Evolutionary conservation across 2,888 invertebrate species (phyloP).

Genomic region (Mactromeris polynyma): DNA sequence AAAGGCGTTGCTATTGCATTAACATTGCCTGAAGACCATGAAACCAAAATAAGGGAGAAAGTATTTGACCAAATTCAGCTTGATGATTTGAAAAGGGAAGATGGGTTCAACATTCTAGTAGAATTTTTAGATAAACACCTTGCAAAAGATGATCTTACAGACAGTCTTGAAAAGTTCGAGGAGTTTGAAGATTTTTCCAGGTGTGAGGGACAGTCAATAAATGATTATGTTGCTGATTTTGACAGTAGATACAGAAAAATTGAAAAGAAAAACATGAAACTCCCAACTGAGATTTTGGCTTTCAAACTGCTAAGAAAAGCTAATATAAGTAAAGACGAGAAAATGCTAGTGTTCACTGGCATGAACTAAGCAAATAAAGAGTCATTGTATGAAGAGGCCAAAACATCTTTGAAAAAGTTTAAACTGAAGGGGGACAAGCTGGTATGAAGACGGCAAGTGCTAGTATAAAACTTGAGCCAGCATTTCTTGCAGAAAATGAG

Average conservation of each 20-base stretch:
- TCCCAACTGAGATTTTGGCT: slow-evolving; percentile 68
- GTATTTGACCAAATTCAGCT: slow-evolving; percentile 60
- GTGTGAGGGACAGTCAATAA: slow-evolving; percentile 54
- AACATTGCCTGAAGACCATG: slow-evolving; percentile 47
- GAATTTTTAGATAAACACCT: slow-evolving; percentile 67
- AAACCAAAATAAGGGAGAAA: no score
- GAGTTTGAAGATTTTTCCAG: slow-evolving; percentile 63
- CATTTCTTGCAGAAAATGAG: slow-evolving; percentile 55
- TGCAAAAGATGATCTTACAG: slow-evolving; percentile 69
- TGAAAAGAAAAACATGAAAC: slow-evolving; percentile 66
- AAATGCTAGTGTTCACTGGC: slow-evolving; percentile 57
- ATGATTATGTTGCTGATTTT: slow-evolving; percentile 62
- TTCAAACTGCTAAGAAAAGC: slow-evolving; percentile 59
- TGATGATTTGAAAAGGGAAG: slow-evolving; percentile 63
- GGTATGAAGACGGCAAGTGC: background rate
- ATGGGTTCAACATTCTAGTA: slow-evolving; percentile 55
- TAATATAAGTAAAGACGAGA: slow-evolving; percentile 63
- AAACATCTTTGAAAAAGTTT: slow-evolving; percentile 52
- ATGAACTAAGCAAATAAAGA: slow-evolving; percentile 56
- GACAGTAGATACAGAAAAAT: slow-evolving; percentile 64
- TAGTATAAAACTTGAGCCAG: slow-evolving; percentile 53
- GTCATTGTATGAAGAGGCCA: slow-evolving; percentile 63
- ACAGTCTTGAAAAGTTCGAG: slow-evolving; percentile 69
- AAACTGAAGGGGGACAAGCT: slow-evolving; percentile 25
- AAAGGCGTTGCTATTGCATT: slow-evolving; percentile 63